A percentile compares a stretch with the other conserved stretches of the same genome.
Conservation (phyloP, 2,113 vertebrate species). For the Arenaria interpres region DNA sequence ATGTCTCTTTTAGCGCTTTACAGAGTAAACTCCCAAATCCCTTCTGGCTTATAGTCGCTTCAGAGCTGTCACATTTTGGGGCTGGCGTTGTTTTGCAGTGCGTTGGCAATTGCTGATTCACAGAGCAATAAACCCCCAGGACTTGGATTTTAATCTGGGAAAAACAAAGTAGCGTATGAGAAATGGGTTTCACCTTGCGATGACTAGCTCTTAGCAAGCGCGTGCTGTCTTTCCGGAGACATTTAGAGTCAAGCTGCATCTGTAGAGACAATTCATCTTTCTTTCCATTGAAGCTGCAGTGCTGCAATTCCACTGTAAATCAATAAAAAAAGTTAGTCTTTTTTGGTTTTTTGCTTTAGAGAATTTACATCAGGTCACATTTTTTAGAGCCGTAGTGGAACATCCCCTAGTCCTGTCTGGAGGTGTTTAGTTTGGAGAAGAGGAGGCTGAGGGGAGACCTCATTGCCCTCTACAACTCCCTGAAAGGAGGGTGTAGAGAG, state of each 20-base stretch:
- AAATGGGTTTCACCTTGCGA: slow-evolving; percentile 5
- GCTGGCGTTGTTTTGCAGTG: not conserved
- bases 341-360: not conserved
- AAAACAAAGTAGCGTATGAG: not conserved
- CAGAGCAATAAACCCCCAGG: not conserved
- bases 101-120: not conserved
- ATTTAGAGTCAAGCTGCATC: not conserved
- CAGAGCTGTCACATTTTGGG: not conserved
- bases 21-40: not conserved
- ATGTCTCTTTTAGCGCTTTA: not conserved
- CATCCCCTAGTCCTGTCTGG: not conserved
- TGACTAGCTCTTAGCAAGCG: not conserved
- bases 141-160: not conserved
- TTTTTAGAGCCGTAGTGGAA: not conserved
- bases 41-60: not conserved
- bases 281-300: not conserved
- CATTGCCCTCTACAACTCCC: too few relatives aligned
- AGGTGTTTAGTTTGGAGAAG: too few relatives aligned
- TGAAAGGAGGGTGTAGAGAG: too few relatives aligned
- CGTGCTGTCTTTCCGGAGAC: not conserved
- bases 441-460: too few relatives aligned
- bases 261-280: not conserved
- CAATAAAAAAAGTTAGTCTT: not conserved
- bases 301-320: not conserved
- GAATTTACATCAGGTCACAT: not conserved